These are phyloP conservation scores for Zaprionus tsacasi DNA, from an alignment of 1,140 invertebrate genomes.

Conservation along the genomic window DNA sequence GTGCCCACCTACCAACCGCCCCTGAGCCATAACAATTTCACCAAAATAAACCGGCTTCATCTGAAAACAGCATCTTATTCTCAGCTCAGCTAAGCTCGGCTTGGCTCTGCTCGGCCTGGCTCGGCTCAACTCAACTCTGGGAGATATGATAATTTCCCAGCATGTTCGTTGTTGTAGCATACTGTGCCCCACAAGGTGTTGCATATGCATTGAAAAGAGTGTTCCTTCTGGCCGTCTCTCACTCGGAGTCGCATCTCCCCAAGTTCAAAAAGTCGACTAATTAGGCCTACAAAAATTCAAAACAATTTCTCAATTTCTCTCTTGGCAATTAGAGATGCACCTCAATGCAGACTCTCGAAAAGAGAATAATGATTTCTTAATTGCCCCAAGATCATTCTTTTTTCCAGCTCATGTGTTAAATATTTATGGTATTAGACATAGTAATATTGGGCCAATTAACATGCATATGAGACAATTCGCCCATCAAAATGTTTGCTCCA, in stretches of 20 bases:
- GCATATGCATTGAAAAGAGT: slow-evolving; percentile 2
- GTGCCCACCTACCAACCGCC: slow-evolving; percentile 26
- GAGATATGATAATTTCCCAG: slow-evolving; percentile 12
- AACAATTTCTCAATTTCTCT: not conserved
- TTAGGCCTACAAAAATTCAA: not conserved
- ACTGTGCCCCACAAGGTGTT: not conserved
- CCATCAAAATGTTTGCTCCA: not conserved
- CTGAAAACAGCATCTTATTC: slow-evolving; percentile 12
- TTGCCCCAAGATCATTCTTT: not conserved
- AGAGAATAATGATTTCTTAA: not conserved
- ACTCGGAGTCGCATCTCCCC: not conserved
- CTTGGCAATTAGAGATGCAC: slow-evolving; percentile 1
- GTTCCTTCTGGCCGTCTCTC: slow-evolving; percentile 7
- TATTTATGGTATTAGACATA: not conserved
- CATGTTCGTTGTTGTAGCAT: not conserved
- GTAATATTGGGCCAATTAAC: not conserved
- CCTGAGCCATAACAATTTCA: slow-evolving; percentile 26
- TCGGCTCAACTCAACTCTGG: not conserved
- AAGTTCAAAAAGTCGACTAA: not conserved
- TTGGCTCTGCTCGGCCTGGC: not conserved
- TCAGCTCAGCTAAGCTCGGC: too few species aligned
- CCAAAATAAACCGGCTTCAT: slow-evolving; percentile 35
- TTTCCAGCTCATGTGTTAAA: not conserved
- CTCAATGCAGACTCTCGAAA: not conserved
- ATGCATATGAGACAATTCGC: not conserved